Base-by-base conservation (phyloP, 2,797 vertebrate species). In the Geotrypetes seraphini region DNA sequence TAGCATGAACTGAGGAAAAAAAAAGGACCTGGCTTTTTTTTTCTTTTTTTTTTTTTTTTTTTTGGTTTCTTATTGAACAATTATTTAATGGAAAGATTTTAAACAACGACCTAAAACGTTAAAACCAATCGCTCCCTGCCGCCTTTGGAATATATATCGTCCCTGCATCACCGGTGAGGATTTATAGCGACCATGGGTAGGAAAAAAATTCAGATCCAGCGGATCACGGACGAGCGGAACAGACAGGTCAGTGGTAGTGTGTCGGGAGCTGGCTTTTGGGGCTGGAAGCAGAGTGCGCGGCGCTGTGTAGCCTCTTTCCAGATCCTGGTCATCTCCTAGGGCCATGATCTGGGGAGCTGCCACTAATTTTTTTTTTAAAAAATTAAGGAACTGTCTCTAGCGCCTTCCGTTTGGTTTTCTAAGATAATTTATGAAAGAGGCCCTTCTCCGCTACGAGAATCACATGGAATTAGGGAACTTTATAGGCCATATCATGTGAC, bases 121-220 rank as follows among this genome's bases (percentile, higher is more conserved):
- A 48, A 40, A 39, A 60, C 41, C 43, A 22, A 7, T 28, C 43
- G 27, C 53, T 55, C 56, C 26, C 31, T 28, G n/a, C n/a, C n/a
- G n/a, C n/a, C n/a, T n/a, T n/a, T n/a, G n/a, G n/a, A n/a, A n/a
- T n/a, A n/a, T n/a, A n/a, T n/a, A n/a, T n/a, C n/a, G n/a, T 31
- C 50, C 48, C 47, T 0, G 24, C 7, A 41, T 31, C 15, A 1
- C 41, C 18, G 4, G 29, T 28, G 66, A 75, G 36, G 55, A 73
- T 55, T 48, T 50, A 36, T 10, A 0, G 63, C 64, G 75, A 91
- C 75, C 67, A 98, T 98, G 94, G 94, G 94, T 81, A 90, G 94
- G 54, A 98, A 97, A 89, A 98, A 98, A 88, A 98, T 98, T 50
- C 92, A 97, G 83, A 98, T 98, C 62, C 93, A 97, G 74, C 77